Base-by-base conservation (phyloP, 53 echinoderm and acorn worm genomes). In the Stichopus horrens region DNA sequence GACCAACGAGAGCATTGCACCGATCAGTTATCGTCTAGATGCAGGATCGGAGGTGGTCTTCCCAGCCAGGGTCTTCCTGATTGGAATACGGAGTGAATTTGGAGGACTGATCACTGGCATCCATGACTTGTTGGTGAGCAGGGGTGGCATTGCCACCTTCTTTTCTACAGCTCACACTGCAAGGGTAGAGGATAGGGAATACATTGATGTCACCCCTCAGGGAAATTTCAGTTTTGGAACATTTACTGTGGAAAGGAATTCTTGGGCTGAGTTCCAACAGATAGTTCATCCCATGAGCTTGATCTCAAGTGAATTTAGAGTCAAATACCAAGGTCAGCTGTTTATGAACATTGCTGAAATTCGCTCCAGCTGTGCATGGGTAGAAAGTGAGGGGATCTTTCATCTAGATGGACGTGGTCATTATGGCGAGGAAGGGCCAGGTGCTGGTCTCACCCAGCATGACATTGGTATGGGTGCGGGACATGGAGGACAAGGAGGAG, bases 401-500 rank as follows among this genome's bases (percentile, higher is more conserved):
- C 94, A 96, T 78, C 88, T 96, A 83, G 94, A 96, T 89, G 94
- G 84, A 51, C 90, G 92, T 73, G 96, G 96, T 8, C 74, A 87
- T 57, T 19, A 54, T 55, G 90, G 88, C 51, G 94, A 94, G 54
- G 89, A 59, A 52, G 96, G 96, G 8, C 88, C 87, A 21, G 96
- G 96, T 23, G 90, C 91, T 56, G 96, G 96, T 7, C 90, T 88
- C 54, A 94, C 96, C 58, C 20, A 83, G 7, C 92, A 94, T 87
- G 90, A 86, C 11, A 60, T 94, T 65, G 96, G 96, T 54, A 93
- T 93, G 86, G 96, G 96, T 76, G 96, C 94, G 63, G 96, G 96
- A 59, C 94, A 96, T 90, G 96, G 96, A 53, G 96, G 96, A 8
- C 96, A 96, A 90, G 96, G 96, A 51, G 96, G 96, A 86, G 96